Evolutionary conservation across 2,797 vertebrate species (phyloP), one percentile per base, ranked within the genome.

Genomic region (Coendou prehensilis): DNA sequence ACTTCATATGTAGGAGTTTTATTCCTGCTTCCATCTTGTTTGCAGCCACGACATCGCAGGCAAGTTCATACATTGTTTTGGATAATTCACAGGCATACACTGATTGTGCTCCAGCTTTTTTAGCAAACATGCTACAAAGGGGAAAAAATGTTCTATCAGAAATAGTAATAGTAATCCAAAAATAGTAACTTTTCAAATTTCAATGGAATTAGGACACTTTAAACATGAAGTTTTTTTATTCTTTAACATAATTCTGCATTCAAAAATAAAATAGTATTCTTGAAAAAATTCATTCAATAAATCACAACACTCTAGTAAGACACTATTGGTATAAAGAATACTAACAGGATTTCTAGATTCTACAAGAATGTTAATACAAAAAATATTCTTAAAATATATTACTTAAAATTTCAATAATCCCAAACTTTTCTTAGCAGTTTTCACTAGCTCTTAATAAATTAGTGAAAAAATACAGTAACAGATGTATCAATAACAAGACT

Each of bases 11-110:
- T 56, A 99, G 97, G 95, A 99, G 99, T 96, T 98, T 99, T 97
- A 99, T 99, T 87, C 98, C 98, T 17, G 98, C 98, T 37, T 98
- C 99, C 99, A 99, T 99, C 30, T 99, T 98, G 79, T 99, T 99
- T 78, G 99, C 99, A 20, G 99, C 97, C 90, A 99, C 96, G 80
- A 99, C 99, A 94, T 99, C 99, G 92, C 98, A 97, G 87, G 99
- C 99, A 97, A 99, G 98, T 79, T 99, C 99, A 92, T 99, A 99
- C 99, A 99, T 99, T 1, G 99, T 99, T 99, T 99, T 99, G 1
- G 99, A 99, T 63, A 99, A 98, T 86, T 99, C 99, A 22, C 99
- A 99, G 96, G 99, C 99, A 28, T 99, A 99, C 33, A 99, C 99
- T 33, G 97, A 98, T 14, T 98, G 98, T 14, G 99, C 99, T 57